Evolutionary conservation across 2,113 vertebrate species (phyloP), one percentile per base, ranked within the genome.

Genomic region (Caracal caracal): DNA sequence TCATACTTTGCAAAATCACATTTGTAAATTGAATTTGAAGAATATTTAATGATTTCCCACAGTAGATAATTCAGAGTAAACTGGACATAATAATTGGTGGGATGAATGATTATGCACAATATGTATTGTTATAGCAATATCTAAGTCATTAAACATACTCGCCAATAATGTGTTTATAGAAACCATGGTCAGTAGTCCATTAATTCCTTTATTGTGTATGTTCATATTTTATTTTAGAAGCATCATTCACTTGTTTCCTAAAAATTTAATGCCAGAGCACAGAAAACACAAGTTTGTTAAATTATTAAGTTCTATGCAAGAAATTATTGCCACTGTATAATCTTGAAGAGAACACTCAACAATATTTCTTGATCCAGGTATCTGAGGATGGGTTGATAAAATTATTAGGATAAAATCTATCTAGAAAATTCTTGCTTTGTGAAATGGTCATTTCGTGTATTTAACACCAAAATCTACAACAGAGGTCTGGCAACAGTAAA

Each of bases 161-260:
- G 9, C 6, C 30, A 79, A 47, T 79, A 53, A 53, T 76, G 16
- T 92, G 9, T 68, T 86, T 71, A 73, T 68, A 75, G 24, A 92
- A 82, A 93, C 49, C 7, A 15, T 85, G 51, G 40, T 89, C 63
- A 87, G 3, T 79, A 79, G 89, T 82, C 5, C 10, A 73, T 82
- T 76, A 33, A 82, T 96, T 82, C 15, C 1, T 79, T 53, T 70
- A 61, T 26, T 49, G 13, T 4, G 61, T 83, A 15, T 59, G 26
- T 59, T 80, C 19, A 75, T 59, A 56, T 61, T 88, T 95, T 93
- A 66, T 66, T 85, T 96, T 86, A 35, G 91, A 95, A 89, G 35
- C 17, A 82, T 22, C 12, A 35, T 70, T 90, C 8, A 49, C 24
- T 43, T 73, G 40, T 79, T 91, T 94, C 63, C 65, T 92, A 73